phyloP scores from a whole-genome alignment of 1,140 invertebrate genomes.

The Hylyphantes graminicola region DNA sequence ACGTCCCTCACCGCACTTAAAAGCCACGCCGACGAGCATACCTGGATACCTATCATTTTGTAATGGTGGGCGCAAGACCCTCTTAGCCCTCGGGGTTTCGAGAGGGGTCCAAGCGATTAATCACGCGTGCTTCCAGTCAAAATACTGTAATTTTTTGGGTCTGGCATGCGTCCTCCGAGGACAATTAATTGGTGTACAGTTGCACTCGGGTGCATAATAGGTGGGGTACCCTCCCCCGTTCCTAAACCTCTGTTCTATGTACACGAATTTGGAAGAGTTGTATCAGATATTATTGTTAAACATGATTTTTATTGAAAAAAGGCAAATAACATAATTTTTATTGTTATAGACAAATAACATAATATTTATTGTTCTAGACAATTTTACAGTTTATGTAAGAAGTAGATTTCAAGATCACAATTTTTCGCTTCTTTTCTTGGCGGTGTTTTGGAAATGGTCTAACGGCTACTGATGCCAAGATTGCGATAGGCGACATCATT shows the following conservation, averaged over 20 bases:
- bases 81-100: not conserved
- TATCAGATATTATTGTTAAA: too few species aligned
- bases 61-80: slow-evolving; percentile 5
- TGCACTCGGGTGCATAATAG: slow-evolving; percentile 20
- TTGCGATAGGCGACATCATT: too few species aligned
- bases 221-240: not conserved
- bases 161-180: slow-evolving; percentile 36
- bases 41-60: slow-evolving; percentile 23
- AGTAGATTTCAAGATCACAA: too few species aligned
- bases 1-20: not conserved
- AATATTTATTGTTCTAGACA: too few species aligned
- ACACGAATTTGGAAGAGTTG: too few species aligned
- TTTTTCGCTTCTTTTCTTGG: too few species aligned
- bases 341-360: too few species aligned
- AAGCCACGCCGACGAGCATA: slow-evolving; percentile 16
- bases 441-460: too few species aligned
- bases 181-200: slow-evolving; percentile 42
- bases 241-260: slow-evolving; percentile 4
- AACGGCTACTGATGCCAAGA: too few species aligned
- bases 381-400: too few species aligned
- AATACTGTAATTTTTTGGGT: slow-evolving; percentile 32
- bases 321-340: too few species aligned
- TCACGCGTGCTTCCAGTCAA: slow-evolving; percentile 24
- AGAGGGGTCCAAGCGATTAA: slow-evolving; percentile 19
- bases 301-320: too few species aligned